Evolutionary conservation across 1,140 invertebrate genomes (phyloP), one percentile per base, ranked within the genome.

Genomic region (Eulimnadia texana): DNA sequence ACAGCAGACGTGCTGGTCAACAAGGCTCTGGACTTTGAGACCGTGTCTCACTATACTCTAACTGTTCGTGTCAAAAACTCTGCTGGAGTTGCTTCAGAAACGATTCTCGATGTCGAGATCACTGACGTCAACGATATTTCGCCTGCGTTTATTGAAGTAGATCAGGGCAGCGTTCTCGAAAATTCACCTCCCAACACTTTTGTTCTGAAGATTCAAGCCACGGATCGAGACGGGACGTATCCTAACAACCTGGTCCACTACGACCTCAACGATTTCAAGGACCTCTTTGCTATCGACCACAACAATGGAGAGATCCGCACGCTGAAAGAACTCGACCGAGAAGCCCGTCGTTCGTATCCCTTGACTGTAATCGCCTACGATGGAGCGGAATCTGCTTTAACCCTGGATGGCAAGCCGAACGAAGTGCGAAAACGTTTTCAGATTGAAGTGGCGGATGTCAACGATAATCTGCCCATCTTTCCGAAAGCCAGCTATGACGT

Each of bases 401-500:
- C 76, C 19, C 74, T 49, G 56, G 64, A 56, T 50, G 64, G 65
- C 24, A 19, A 58, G 58, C 68, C 61, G 28, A 73, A 68, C 68
- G 65, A 66, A 63, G 28, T 68, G 77, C 83, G 62, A 83, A 88
- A 74, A 80, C 81, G 65, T 58, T 90, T 93, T 68, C 78, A 82
- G 62, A 90, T 94, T 63, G 82, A 85, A 69, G 93, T 96, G 52
- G 86, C 85, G 10, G 93, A 96, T 73, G 89, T 87, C 71, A 92
- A 93, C 70, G 93, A 93, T 70, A 92, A 93, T 72, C 78, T 82
- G 10, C 89, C 89, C 0, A 78, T 80, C 64, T 93, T 93, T 71
- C 84, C 82, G 13, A 76, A 84, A 65, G 68, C 76, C 0, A 76
- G 79, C 0, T 93, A 93, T 73, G 76, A 81, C 3, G 85, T 87